phyloP scores from a whole-genome alignment of 2,113 vertebrate species.

The Oncorhynchus nerka region DNA sequence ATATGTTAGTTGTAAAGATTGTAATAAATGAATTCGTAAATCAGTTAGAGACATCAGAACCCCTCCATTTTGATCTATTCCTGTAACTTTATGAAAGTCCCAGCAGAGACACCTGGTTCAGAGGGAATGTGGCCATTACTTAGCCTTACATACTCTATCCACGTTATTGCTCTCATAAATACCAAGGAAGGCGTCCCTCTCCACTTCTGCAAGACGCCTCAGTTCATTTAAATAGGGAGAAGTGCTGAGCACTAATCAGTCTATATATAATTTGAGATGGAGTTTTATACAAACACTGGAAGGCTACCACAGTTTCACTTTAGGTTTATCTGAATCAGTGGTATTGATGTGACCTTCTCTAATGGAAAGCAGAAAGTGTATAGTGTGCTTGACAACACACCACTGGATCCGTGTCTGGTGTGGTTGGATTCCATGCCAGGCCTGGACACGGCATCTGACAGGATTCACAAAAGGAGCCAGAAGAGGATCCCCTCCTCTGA shows the following conservation, averaged over 20 bases:
- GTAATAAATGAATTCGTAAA: slow-evolving; percentile 31
- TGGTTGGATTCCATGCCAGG: slow-evolving; percentile 23
- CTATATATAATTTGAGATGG: not conserved
- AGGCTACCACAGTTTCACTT: not conserved
- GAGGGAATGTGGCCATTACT: slow-evolving; percentile 20
- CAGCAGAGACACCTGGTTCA: not conserved
- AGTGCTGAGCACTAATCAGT: not conserved
- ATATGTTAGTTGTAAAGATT: slow-evolving; percentile 47
- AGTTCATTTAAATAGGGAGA: not conserved
- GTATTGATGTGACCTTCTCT: no score
- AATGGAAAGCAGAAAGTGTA: no score
- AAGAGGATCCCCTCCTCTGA: slow-evolving; percentile 30
- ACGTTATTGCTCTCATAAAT: slow-evolving; percentile 49
- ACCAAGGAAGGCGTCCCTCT: slow-evolving; percentile 12
- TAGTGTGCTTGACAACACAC: not conserved
- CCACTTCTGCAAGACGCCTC: not conserved
- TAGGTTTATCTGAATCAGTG: no score
- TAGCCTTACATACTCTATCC: slow-evolving; percentile 24
- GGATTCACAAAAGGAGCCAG: slow-evolving; percentile 41
- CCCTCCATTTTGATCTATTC: not conserved
- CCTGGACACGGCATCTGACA: slow-evolving; percentile 40
- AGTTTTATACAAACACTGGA: not conserved
- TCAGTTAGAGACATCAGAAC: slow-evolving; percentile 6
- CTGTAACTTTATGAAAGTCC: slow-evolving; percentile 28
- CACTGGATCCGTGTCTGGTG: slow-evolving; percentile 14